Base-by-base conservation (phyloP, 2,888 invertebrate species). In the Dicranocentrus wangi region DNA sequence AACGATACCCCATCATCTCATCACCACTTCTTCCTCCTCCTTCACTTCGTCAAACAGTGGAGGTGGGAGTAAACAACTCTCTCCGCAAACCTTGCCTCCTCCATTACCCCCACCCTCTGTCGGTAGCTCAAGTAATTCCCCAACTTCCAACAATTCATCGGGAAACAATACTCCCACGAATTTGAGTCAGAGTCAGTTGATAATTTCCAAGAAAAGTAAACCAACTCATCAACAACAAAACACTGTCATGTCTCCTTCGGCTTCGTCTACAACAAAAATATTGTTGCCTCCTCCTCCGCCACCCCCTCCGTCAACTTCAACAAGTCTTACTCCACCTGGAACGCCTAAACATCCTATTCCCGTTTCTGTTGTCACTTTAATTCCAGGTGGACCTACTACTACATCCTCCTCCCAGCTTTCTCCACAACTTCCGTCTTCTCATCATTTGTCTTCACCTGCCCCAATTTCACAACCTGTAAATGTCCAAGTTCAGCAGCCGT, bases 151-250 rank as follows among this genome's bases (percentile, higher is more conserved):
- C 21, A 53, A 53, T 21, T 53, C 60, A 28, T 60, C 60, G 21
- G 60, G 60, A 28, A 60, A 17, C 60, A 28, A 60, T n/a, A 60
- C 60, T 2, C 79, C 79, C 0, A 79, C 79, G 55, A 79, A 79
- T 72, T 51, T 75, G 43, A 75, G 70, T 25, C 82, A 82, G 28
- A 82, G 82, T 53, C 79, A 79, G 19, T 51, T 82, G n/a, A 82
- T 79, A 43, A 82, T 82, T 47, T 79, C 79, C 1, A 82, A 82
- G 66, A 82, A 80, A 66, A 80, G 79, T 17, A 82, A 82, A 51
- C 80, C 82, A 27, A 17, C 68, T 10, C 61, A 66, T 53, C 51
- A 69, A 19, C 51, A 42, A 3, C 69, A 58, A 32, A 61, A 25
- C 23, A 19, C 51, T 28, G 71, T 65, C 23, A 5, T 71, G 21